Evolutionary conservation across 2,888 invertebrate genomes (phyloP).

Genomic region (Meganola albula): DNA sequence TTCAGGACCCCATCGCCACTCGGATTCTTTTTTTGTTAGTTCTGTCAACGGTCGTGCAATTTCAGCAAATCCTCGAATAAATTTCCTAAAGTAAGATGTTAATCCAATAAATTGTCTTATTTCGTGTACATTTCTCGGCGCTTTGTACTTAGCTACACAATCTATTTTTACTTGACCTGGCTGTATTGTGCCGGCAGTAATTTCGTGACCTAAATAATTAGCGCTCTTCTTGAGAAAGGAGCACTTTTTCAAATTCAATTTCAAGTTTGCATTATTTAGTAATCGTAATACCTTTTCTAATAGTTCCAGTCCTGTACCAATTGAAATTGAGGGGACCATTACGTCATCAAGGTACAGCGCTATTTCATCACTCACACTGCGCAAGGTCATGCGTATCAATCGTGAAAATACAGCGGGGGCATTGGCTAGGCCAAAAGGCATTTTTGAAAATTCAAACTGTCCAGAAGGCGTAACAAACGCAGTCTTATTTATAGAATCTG

Average conservation of each 20-base stretch:
- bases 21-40: slow-evolving; percentile 2
- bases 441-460: slow-evolving; percentile 6
- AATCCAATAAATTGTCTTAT: slow-evolving; percentile 7
- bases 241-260: slow-evolving; percentile 6
- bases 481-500: too few relatives aligned
- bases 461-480: slow-evolving; percentile 5
- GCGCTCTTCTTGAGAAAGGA: slow-evolving; percentile 2
- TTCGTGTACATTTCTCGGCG: slow-evolving; percentile 5
- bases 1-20: slow-evolving; percentile 1
- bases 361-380: too few relatives aligned
- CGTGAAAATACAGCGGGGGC: too few relatives aligned
- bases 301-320: too few relatives aligned
- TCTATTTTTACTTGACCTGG: slow-evolving; percentile 5
- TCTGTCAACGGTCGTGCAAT: slow-evolving; percentile 3
- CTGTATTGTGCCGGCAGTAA: slow-evolving; percentile 5
- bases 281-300: too few relatives aligned
- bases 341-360: too few relatives aligned
- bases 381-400: too few relatives aligned
- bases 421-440: slow-evolving; percentile 7
- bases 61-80: slow-evolving; percentile 5
- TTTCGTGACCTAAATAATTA: slow-evolving; percentile 4
- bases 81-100: slow-evolving; percentile 7
- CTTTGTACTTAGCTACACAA: slow-evolving; percentile 1
- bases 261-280: too few relatives aligned
- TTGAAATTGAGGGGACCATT: too few relatives aligned